Percentiles rank a stretch among this genome's conserved stretches.
phyloP scores from a whole-genome alignment of 92 coral and sea anemone species.

The Heliopora coerulea region DNA sequence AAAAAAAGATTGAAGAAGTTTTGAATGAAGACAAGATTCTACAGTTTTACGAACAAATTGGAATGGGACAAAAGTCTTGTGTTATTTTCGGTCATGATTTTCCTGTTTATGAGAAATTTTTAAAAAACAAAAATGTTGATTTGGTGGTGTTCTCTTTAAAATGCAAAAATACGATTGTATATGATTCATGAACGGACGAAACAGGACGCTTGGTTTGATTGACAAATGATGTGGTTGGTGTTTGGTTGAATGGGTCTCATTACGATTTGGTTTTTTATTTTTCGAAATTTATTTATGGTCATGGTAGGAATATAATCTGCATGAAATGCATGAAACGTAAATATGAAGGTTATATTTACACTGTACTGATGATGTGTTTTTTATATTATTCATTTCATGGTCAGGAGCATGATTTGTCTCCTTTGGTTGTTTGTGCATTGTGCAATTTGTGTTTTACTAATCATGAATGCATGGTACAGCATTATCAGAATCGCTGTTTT shows the following conservation, averaged over 20 bases:
- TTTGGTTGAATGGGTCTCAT: slow-evolving; percentile 18
- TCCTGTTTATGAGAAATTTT: slow-evolving; percentile 5
- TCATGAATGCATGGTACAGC: slow-evolving; percentile 1
- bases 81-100: background rate
- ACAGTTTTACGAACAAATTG: background rate
- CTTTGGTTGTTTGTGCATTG: background rate
- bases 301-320: background rate
- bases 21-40: slow-evolving; percentile 4
- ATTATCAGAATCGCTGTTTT: slow-evolving; percentile 7
- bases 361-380: no score
- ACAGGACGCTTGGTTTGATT: background rate
- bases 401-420: slow-evolving; percentile 1
- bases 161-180: background rate
- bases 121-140: slow-evolving; percentile 16
- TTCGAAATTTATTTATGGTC: background rate
- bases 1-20: background rate
- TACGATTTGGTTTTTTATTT: slow-evolving; percentile 20
- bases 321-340: slow-evolving; percentile 7
- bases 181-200: slow-evolving; percentile 22
- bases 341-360: background rate
- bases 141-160: slow-evolving; percentile 14
- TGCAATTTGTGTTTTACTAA: slow-evolving; percentile 12
- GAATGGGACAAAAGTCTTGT: no score
- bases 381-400: background rate
- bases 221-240: slow-evolving; percentile 7